These are phyloP conservation scores for Zaprionus camerounensis DNA, from an alignment of 1,140 invertebrate species.

Conservation along the genomic window DNA sequence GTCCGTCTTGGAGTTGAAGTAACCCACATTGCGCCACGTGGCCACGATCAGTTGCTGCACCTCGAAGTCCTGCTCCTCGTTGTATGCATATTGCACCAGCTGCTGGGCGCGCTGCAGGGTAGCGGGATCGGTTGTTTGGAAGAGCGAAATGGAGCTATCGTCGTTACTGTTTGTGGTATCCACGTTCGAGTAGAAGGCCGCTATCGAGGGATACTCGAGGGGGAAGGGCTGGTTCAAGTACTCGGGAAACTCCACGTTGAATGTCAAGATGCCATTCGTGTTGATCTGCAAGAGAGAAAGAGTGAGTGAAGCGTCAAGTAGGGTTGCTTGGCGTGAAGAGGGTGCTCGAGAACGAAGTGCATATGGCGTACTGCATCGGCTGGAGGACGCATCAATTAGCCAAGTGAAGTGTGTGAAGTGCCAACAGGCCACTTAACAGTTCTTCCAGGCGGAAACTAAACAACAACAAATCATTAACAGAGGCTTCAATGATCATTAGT, in stretches of 20 bases:
- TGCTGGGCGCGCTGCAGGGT: conserved; percentile 88
- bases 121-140: conserved; percentile 89
- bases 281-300: conserved; percentile 89
- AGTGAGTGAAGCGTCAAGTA: neutral
- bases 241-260: conserved; percentile 92
- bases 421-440: conserved; percentile 71
- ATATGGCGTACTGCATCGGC: conserved; percentile 54
- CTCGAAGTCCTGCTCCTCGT: conserved; percentile 88
- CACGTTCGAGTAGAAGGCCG: conserved; percentile 95
- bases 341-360: conserved; percentile 35
- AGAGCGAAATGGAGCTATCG: conserved; percentile 90
- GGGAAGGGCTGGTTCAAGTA: conserved; percentile 96
- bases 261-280: conserved; percentile 95
- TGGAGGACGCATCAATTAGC: conserved; percentile 50
- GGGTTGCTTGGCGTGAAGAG: conserved; percentile 6
- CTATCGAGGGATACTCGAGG: conserved; percentile 94
- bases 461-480: conserved; percentile 76
- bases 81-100: conserved; percentile 89
- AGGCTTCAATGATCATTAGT: conserved; percentile 55
- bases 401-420: conserved; percentile 51
- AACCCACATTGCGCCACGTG: conserved; percentile 89
- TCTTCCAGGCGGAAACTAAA: conserved; percentile 71
- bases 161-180: conserved; percentile 88
- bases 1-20: conserved; percentile 85
- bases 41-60: conserved; percentile 87